These are phyloP conservation scores for Semibalanus balanoides DNA, from an alignment of 1,140 invertebrate genomes.

Conservation along the genomic window DNA sequence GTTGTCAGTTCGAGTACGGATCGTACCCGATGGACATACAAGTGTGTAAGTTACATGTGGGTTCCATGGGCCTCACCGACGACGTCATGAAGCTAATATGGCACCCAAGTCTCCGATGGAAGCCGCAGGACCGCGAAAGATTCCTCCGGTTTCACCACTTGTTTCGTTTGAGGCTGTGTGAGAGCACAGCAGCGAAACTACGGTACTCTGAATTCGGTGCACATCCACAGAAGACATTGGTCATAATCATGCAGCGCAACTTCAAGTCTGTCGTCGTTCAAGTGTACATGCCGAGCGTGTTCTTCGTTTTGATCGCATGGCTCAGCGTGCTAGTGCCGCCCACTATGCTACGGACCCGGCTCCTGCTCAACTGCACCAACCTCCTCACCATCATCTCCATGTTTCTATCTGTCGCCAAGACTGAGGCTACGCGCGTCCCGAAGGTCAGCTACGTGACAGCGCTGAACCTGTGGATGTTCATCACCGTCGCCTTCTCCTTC, in stretches of 20 bases:
- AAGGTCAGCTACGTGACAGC: not conserved
- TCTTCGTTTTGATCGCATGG: not conserved
- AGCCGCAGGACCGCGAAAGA: not conserved
- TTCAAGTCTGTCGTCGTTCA: not conserved
- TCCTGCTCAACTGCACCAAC: not conserved
- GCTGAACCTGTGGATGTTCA: not conserved
- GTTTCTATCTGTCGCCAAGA: not conserved
- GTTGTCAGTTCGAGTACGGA: not conserved
- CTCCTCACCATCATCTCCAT: not conserved
- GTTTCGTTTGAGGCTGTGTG: not conserved
- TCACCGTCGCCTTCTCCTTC: not conserved
- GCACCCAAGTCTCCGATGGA: not conserved
- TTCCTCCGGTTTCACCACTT: not conserved
- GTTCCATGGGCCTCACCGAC: not conserved
- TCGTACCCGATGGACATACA: not conserved
- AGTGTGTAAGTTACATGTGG: not conserved
- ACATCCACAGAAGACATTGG: not conserved
- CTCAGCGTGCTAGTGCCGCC: not conserved
- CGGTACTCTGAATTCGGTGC: not conserved
- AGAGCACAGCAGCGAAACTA: not conserved
- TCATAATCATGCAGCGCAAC: not conserved
- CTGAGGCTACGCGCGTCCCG: not conserved
- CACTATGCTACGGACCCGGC: not conserved
- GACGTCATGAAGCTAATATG: not conserved
- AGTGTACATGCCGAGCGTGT: not conserved